A percentile compares a stretch with the other conserved stretches of the same genome.
phyloP scores from a whole-genome alignment of 2,113 vertebrate species.

The Thunnus maccoyii region DNA sequence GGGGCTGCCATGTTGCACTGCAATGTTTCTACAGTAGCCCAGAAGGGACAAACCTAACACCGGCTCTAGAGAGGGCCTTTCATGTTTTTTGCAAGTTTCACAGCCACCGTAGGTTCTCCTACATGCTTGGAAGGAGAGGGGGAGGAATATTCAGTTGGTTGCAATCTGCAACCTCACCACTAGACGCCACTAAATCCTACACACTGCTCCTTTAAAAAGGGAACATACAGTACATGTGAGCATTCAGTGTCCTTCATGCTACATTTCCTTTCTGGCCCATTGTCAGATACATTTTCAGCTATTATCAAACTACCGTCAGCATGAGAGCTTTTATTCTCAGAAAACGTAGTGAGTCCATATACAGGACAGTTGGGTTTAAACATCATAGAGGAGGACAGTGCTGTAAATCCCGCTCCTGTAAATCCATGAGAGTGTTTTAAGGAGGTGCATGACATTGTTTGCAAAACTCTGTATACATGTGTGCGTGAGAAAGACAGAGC shows the following conservation, averaged over 20 bases:
- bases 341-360: neutral
- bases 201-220: neutral
- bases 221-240: neutral
- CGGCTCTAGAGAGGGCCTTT: too few species aligned
- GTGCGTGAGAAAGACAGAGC: neutral
- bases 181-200: neutral
- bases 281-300: too few species aligned
- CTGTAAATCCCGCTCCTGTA: constrained; percentile 2
- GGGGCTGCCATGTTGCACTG: too few species aligned
- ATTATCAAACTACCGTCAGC: neutral
- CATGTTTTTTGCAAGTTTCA: too few species aligned
- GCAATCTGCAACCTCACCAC: too few species aligned
- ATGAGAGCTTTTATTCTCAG: neutral
- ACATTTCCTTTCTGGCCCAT: too few species aligned
- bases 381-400: neutral
- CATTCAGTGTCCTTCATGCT: neutral
- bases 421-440: constrained; percentile 18
- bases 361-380: neutral
- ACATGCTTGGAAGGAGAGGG: too few species aligned
- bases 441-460: constrained; percentile 23
- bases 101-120: too few species aligned
- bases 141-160: too few species aligned
- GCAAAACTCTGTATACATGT: constrained; percentile 2
- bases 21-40: too few species aligned
- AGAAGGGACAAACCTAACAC: too few species aligned